Evolutionary conservation across 2,888 invertebrate genomes (phyloP).

Genomic region (Drosophila peninsularis): DNA sequence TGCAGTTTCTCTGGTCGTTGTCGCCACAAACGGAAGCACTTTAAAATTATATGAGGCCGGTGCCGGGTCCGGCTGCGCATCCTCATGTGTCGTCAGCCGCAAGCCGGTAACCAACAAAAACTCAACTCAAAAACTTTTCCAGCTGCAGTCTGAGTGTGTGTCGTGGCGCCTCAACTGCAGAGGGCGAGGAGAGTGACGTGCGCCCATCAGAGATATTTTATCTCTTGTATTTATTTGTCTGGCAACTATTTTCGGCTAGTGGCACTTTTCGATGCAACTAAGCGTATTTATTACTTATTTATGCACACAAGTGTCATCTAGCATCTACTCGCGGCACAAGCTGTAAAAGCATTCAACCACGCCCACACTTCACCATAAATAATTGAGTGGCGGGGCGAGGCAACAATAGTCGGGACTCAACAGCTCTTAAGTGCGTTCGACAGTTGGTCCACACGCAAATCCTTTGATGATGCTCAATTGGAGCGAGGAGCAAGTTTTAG

Average conservation of each 20-base stretch:
- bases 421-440: conserved; percentile 27
- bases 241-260: conserved; percentile 74
- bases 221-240: conserved; percentile 45
- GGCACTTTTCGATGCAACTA: conserved; percentile 78
- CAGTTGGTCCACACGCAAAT: conserved; percentile 16
- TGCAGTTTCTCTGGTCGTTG: conserved; percentile 44
- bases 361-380: conserved; percentile 41
- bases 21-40: conserved; percentile 79
- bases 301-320: conserved; percentile 67
- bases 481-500: conserved; percentile 7
- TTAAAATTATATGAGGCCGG: conserved; percentile 79
- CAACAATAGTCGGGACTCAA: conserved; percentile 39
- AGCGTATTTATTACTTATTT: conserved; percentile 81
- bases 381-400: conserved; percentile 38
- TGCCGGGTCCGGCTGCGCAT: conserved; percentile 31
- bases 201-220: conserved; percentile 58
- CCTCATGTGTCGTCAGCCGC: conserved; percentile 69
- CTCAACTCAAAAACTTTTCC: conserved; percentile 74
- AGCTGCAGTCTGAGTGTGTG: conserved; percentile 24
- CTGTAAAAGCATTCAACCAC: conserved; percentile 34
- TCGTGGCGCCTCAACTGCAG: conserved; percentile 4
- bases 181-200: not conserved
- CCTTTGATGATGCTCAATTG: conserved; percentile 4
- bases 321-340: conserved; percentile 47
- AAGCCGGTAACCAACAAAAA: conserved; percentile 80